Evolutionary conservation across 1,140 invertebrate species (phyloP).

Genomic region (Hypothenemus hampei): DNA sequence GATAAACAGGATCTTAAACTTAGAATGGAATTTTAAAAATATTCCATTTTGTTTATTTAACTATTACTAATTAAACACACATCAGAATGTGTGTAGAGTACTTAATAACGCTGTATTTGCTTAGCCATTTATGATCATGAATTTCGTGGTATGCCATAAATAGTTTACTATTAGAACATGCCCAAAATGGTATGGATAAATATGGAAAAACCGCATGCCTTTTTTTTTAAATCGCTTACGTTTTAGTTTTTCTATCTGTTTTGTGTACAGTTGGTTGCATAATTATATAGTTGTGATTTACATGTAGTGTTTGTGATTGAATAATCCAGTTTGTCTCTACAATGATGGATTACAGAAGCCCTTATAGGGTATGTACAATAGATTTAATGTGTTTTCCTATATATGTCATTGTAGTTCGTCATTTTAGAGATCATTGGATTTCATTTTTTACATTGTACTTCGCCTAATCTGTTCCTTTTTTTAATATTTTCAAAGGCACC

Average conservation of each 20-base stretch:
- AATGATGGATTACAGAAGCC: not conserved
- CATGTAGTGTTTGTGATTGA: not conserved
- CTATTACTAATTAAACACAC: too few species aligned
- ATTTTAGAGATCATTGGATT: constrained; percentile 4
- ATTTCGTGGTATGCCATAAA: too few species aligned
- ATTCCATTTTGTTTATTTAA: too few species aligned
- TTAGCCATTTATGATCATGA: too few species aligned
- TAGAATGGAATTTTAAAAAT: too few species aligned
- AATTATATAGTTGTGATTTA: not conserved
- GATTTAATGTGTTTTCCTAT: not conserved
- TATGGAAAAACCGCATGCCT: too few species aligned
- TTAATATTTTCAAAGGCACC: not conserved
- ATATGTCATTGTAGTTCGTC: not conserved
- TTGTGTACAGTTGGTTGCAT: constrained; percentile 8
- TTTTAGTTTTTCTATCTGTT: too few species aligned
- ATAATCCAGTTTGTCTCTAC: not conserved
- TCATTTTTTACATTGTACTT: not conserved
- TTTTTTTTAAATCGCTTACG: too few species aligned
- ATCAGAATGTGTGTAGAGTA: too few species aligned
- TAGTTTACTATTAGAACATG: too few species aligned
- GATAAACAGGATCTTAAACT: too few species aligned
- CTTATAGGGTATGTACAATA: not conserved
- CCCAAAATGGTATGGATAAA: not conserved
- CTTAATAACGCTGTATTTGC: too few species aligned
- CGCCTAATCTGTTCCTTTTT: not conserved